Base-by-base conservation (phyloP, 2,797 vertebrate species). In the Dallia pectoralis region DNA sequence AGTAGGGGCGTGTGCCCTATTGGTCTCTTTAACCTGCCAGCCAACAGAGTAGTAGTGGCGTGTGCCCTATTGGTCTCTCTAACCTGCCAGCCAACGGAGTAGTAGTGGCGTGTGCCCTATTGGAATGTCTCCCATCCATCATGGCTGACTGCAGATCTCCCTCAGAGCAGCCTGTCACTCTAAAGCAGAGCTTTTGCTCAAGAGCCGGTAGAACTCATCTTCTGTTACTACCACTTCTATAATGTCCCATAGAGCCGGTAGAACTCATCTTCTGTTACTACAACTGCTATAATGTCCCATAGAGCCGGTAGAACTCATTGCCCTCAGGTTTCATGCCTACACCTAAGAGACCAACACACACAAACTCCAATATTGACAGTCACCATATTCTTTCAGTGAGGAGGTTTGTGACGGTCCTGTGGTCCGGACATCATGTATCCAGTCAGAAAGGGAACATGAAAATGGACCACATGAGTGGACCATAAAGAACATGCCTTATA, bases 81-180 rank as follows among this genome's bases (percentile, higher is more conserved):
- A 40, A 40, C 9, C 36, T 36, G 36, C 36, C 36, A 6, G 36
- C 36, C 36, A 40, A 40, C 9, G 36, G 2, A 7, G 36, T 40
- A 40, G 36, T 3, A 84, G 79, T 70, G 76, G 76, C 77, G 75
- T 81, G 76, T 16, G 53, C 65, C 78, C 65, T 32, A 64, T 77
- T 78, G 77, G 74, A 70, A 62, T 65, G 70, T 67, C 69, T 80
- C 75, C 77, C 72, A 40, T 74, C 77, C 67, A 75, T 79, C 71
- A 70, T 79, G 36, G 36, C 36, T 9, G 36, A 40, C 36, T 40
- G 36, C 36, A 1, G 36, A 66, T 48, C 68, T 56, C 65, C 66
- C 53, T 14, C 27, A 68, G 70, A 66, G 64, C 30, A 40, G 49
- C 33, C 48, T 29, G 27, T 62, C 71, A 53, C 66, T 53, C 36